Evolutionary conservation across 2,113 vertebrate genomes (phyloP), one percentile per base, ranked within the genome.

Genomic region (Piprites chloris): DNA sequence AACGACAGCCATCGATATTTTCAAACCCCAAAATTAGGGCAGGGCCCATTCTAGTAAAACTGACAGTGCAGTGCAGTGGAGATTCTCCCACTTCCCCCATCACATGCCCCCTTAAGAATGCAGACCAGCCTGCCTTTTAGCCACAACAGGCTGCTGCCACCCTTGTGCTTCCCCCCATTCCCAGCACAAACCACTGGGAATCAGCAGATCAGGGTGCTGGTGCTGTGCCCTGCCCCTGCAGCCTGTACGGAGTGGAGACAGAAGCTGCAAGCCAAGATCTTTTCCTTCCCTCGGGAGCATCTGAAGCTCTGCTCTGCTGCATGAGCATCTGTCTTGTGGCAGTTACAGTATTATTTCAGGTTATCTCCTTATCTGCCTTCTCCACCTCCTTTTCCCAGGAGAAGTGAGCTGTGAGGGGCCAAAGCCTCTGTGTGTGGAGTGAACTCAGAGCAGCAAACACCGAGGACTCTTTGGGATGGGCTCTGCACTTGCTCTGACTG

Each of bases 141-240:
- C 18, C 56, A 33, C 14, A 28, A 13, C 0, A 27, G 6, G 33
- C 13, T 61, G 33, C 13, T 61, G 22, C 4, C 4, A 26, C 23
- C 30, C 33, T 24, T 27, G 2, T 12, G 12, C 16, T 56, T 24
- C 17, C 52, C 52, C 6, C 0, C 4, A 9, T 19, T 49, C 28
- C 24, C 33, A 35, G 37, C 24, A 52, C 53, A 22, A 4, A 22
- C 6, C 18, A 5, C 33, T 24, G 47, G 18, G 21, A 56, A 27
- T 11, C 44, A 44, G 21, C 0, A 0, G 35, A 26, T 10, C n/a
- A 22, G 47, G 52, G 62, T 2, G 0, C 3, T 24, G 41, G 55
- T 32, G 65, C 55, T 33, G 24, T 35, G 33, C 37, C 35, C 32
- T 66, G 32, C 19, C 30, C 44, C 15, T 32, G 30, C 23, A 63